Base-by-base conservation (phyloP, 1,140 invertebrate species). In the Psilanteris sp. region DNA sequence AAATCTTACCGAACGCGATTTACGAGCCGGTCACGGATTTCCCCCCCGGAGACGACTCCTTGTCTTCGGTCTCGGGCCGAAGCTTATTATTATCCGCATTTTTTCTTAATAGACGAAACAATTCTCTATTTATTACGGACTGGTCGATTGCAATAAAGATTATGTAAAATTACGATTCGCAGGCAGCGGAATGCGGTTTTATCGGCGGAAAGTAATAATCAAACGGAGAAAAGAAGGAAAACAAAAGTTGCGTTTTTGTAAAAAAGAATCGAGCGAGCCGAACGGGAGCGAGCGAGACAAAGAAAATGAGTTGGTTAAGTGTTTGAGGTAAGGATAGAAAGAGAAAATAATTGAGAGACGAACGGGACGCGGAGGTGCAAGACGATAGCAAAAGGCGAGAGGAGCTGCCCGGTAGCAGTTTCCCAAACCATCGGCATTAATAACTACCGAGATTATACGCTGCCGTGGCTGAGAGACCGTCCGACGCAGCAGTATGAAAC, bases 391-490 rank as follows among this genome's bases (percentile, higher is more conserved):
- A 76, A 76, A 67, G 72, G 72, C 57, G 72, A 74, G 70, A 67
- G 36, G 61, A 68, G 72, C 81, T 87, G 83, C 83, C 84, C 85
- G 83, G 85, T 86, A 86, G 85, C 85, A 85, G 85, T 87, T 86
- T 87, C 81, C 84, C 81, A 86, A 87, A 86, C 78, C 82, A 82
- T 82, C 81, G 84, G 81, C 84, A 86, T 87, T 86, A 87, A 86
- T 87, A 87, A 86, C 83, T 73, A 80, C 61, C 81, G 80, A 86
- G 85, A 87, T 87, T 87, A 86, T 87, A 87, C 79, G 84, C 83
- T 86, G 83, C 71, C 79, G 77, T 74, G 68, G 80, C 62, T 61
- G 79, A 64, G 62, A 72, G 76, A 72, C 55, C 64, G 37, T 76
- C 57, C 68, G 66, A 59, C 52, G 44, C 71, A 67, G 64, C 70